Evolutionary conservation across 2,113 vertebrate species (phyloP).

Genomic region (Rhinichthys klamathensis): DNA sequence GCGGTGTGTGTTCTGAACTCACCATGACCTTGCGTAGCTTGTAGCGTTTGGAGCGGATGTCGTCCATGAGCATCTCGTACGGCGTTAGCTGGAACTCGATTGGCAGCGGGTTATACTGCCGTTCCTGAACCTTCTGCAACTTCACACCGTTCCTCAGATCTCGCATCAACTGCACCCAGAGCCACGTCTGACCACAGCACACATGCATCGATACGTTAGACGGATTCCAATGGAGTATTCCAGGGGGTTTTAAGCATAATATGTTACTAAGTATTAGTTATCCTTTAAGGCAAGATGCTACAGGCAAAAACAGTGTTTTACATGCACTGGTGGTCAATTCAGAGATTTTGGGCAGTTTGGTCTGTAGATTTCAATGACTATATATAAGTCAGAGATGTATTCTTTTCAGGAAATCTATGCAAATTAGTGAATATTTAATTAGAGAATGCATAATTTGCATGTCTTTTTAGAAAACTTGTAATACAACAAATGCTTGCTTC

Average conservation of each 20-base stretch:
- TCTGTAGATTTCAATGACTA: no score
- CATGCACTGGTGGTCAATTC: no score
- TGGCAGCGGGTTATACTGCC: conserved; percentile 92
- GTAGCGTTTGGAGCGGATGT: conserved; percentile 91
- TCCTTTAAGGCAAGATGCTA: no score
- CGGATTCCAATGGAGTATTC: neutral
- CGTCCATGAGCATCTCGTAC: conserved; percentile 99
- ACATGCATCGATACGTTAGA: neutral
- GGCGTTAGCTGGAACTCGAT: conserved; percentile 96
- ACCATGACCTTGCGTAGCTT: conserved; percentile 97
- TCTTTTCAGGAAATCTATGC: no score
- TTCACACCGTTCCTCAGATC: conserved; percentile 93
- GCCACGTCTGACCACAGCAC: conserved; percentile 80
- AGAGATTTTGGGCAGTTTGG: no score
- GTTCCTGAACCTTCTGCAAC: conserved; percentile 96
- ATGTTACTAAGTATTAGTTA: no score
- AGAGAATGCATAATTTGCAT: no score
- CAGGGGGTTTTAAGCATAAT: neutral
- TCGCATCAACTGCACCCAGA: conserved; percentile 98
- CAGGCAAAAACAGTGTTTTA: no score
- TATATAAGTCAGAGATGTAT: no score
- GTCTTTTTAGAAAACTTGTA: no score
- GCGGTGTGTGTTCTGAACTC: conserved; percentile 58
- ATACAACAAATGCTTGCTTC: no score
- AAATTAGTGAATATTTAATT: no score